These are phyloP conservation scores for Benitochromis conjunctus DNA, from an alignment of 2,113 vertebrate species.

Conservation along the genomic window DNA sequence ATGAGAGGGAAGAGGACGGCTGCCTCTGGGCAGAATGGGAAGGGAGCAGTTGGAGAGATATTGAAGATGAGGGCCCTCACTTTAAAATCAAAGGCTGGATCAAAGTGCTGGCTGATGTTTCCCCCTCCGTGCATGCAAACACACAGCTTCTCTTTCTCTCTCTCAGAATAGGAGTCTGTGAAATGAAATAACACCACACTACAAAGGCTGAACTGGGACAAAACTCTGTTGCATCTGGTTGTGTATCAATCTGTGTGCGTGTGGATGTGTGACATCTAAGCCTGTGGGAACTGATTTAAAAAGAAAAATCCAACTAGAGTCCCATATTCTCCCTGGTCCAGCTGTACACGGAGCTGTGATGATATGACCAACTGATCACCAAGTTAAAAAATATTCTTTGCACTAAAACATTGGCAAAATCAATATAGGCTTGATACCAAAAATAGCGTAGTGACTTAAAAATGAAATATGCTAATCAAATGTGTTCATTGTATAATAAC, in stretches of 20 bases:
- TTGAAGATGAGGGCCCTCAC: constrained; percentile 56
- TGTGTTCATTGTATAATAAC: not conserved
- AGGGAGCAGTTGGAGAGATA: constrained; percentile 30
- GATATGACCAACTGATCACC: not conserved
- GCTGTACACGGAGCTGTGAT: not conserved
- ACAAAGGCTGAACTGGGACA: constrained; percentile 48
- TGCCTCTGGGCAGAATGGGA: constrained; percentile 32
- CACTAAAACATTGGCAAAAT: not conserved
- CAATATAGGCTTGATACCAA: not conserved
- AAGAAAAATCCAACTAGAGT: not conserved
- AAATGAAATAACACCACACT: constrained; percentile 40
- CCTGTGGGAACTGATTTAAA: constrained; percentile 47
- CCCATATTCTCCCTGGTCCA: not conserved
- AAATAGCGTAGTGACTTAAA: not conserved
- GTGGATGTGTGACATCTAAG: constrained; percentile 45
- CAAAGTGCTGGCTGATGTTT: constrained; percentile 35
- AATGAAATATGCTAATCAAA: not conserved
- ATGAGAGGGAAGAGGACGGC: constrained; percentile 40
- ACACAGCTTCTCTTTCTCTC: constrained; percentile 15
- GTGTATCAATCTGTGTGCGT: constrained; percentile 1
- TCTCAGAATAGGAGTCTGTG: not conserved
- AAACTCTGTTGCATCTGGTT: constrained; percentile 18
- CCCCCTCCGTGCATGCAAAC: constrained; percentile 3
- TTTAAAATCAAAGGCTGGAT: constrained; percentile 63
- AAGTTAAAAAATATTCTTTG: not conserved